These are phyloP conservation scores for Abscondita cerata DNA, from an alignment of 2,888 invertebrate species.

Conservation along the genomic window DNA sequence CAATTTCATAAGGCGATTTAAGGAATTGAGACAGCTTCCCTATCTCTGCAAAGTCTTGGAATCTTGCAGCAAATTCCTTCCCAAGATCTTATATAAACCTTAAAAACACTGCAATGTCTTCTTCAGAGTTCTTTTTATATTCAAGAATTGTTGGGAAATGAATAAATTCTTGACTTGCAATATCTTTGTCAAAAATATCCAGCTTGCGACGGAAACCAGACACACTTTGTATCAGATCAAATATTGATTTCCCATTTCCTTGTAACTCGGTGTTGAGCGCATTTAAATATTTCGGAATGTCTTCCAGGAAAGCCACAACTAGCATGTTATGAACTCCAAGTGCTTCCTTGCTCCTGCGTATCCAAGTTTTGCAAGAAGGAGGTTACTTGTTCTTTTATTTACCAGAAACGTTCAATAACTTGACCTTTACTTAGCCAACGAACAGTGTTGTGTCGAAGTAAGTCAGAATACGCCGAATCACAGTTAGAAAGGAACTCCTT, in stretches of 20 bases:
- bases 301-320: too few species aligned
- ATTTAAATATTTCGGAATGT: slow-evolving; percentile 24
- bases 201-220: slow-evolving; percentile 39
- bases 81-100: slow-evolving; percentile 39
- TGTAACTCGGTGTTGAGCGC: too few species aligned
- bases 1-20: background rate
- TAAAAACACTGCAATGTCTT: slow-evolving; percentile 38
- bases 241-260: slow-evolving; percentile 39
- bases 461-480: background rate
- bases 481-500: too few species aligned
- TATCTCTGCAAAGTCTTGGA: slow-evolving; percentile 40
- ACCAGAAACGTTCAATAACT: slow-evolving; percentile 38
- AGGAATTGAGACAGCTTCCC: slow-evolving; percentile 27
- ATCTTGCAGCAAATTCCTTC: slow-evolving; percentile 44
- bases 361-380: slow-evolving; percentile 13
- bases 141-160: slow-evolving; percentile 45
- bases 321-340: slow-evolving; percentile 39
- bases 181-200: slow-evolving; percentile 39
- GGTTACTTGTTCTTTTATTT: slow-evolving; percentile 40
- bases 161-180: slow-evolving; percentile 38
- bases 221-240: slow-evolving; percentile 40
- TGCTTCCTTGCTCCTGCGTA: slow-evolving; percentile 34
- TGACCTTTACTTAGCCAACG: too few species aligned
- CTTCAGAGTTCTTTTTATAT: background rate
- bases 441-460: background rate